These are phyloP conservation scores for Dusona sp. DNA, from an alignment of 2,888 invertebrate species.

Conservation along the genomic window DNA sequence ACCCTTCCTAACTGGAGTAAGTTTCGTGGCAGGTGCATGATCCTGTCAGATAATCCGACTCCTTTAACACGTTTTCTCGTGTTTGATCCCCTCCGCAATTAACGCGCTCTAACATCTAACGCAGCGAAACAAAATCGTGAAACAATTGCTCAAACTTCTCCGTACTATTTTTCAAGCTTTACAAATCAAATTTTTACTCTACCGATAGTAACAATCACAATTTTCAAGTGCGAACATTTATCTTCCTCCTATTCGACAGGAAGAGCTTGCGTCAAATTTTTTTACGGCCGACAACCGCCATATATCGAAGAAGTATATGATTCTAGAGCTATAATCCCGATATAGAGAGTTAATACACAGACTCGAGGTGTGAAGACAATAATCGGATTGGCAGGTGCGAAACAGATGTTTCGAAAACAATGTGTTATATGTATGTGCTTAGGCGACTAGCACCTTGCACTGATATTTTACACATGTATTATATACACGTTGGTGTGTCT, in stretches of 20 bases:
- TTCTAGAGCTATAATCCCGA: conserved; percentile 39
- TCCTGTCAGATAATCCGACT: conserved; percentile 8
- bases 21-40: conserved; percentile 39
- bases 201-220: not conserved
- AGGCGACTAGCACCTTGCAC: conserved; percentile 52
- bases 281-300: conserved; percentile 12
- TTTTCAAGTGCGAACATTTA: not conserved
- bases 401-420: conserved; percentile 80
- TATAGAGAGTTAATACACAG: conserved; percentile 55
- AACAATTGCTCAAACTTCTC: not conserved
- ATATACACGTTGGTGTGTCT: not conserved
- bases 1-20: conserved; percentile 14
- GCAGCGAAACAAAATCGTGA: not conserved
- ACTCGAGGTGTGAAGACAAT: conserved; percentile 72
- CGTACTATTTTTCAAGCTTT: not conserved
- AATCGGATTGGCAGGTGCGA: conserved; percentile 81
- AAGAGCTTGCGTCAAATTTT: not conserved
- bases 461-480: conserved; percentile 22
- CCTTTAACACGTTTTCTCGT: conserved; percentile 4
- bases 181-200: not conserved
- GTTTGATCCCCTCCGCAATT: not conserved
- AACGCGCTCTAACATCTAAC: not conserved
- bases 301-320: conserved; percentile 14
- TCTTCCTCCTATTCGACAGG: not conserved
- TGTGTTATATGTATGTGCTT: conserved; percentile 52